These are phyloP conservation scores for Amblyraja radiata DNA, from an alignment of 2,797 vertebrate species.

Conservation along the genomic window DNA sequence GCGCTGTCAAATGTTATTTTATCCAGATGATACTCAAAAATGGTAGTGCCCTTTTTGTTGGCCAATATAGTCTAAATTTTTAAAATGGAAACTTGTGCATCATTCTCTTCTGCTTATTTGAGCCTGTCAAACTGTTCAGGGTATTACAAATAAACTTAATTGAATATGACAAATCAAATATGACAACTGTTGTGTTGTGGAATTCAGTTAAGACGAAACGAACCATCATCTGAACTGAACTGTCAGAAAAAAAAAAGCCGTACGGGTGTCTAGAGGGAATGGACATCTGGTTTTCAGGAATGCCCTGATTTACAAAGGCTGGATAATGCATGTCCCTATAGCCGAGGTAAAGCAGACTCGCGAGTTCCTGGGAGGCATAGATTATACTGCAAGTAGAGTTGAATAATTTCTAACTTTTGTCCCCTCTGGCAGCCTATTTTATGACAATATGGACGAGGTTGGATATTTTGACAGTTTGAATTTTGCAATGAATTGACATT, in stretches of 20 bases:
- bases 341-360: conserved; percentile 7
- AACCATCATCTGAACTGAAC: conserved; percentile 21
- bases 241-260: conserved; percentile 22
- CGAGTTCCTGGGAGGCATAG: conserved; percentile 15
- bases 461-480: neutral
- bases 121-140: conserved; percentile 37
- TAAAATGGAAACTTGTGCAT: conserved; percentile 38
- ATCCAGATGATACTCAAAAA: conserved; percentile 36
- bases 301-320: conserved; percentile 22
- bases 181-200: conserved; percentile 38
- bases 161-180: conserved; percentile 39
- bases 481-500: neutral
- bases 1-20: conserved; percentile 37
- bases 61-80: conserved; percentile 38
- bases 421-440: neutral
- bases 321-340: conserved; percentile 18
- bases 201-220: conserved; percentile 33
- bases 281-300: conserved; percentile 33
- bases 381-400: conserved; percentile 6
- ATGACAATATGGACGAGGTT: neutral
- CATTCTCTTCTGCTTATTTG: conserved; percentile 39
- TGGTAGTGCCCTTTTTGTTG: conserved; percentile 35
- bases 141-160: conserved; percentile 38
- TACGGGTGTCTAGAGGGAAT: conserved; percentile 27
- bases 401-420: conserved; percentile 20